Evolutionary conservation across 2,113 vertebrate genomes (phyloP).

Genomic region (Megaptera novaeangliae): DNA sequence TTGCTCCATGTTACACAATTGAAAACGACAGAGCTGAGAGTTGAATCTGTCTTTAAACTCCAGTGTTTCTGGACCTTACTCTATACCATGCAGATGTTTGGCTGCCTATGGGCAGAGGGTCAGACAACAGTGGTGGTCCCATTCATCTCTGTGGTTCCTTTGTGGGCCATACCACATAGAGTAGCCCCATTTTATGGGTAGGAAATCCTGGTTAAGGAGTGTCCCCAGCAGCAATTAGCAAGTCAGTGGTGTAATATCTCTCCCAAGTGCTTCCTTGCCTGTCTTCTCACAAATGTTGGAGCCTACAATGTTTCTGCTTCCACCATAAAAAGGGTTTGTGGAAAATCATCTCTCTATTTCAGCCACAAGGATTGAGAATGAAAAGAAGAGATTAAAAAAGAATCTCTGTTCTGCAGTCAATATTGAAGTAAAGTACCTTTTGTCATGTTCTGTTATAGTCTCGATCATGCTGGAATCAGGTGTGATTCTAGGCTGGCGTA

Average conservation of each 20-base stretch:
- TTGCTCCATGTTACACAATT: not conserved
- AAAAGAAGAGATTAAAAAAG: not conserved
- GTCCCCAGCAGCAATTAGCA: not conserved
- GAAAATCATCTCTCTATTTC: not conserved
- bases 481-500: not conserved
- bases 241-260: not conserved
- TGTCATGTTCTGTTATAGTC: not conserved
- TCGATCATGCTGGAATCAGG: not conserved
- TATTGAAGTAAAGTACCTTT: not conserved
- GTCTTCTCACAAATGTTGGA: not conserved
- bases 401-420: not conserved
- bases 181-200: not conserved
- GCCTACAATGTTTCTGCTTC: not conserved
- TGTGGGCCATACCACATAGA: not conserved
- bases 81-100: not conserved
- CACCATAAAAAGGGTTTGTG: not conserved
- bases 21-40: not conserved
- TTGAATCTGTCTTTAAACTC: not conserved
- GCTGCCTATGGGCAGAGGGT: not conserved
- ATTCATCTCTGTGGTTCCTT: not conserved
- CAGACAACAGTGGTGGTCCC: not conserved
- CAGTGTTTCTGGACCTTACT: not conserved
- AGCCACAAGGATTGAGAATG: not conserved
- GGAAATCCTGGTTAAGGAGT: not conserved
- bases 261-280: not conserved